Base-by-base conservation (phyloP, 2,797 vertebrate species). In the Enteromius fasciolatus region DNA sequence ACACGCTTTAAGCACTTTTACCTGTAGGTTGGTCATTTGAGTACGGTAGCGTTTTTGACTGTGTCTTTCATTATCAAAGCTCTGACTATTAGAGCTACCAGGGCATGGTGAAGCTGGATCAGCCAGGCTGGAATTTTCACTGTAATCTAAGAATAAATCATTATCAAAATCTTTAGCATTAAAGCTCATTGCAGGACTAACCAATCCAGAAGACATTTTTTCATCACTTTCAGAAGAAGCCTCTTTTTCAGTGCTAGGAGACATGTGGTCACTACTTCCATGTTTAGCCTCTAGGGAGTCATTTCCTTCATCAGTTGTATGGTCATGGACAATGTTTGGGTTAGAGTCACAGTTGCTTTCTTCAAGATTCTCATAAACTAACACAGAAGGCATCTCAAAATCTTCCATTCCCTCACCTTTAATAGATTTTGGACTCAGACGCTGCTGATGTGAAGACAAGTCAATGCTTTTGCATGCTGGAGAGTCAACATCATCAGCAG, bases 21-120 rank as follows among this genome's bases (percentile, higher is more conserved):
- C 94, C 91, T 99, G 98, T 89, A 97, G 96, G 91, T 98, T 98
- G 76, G 96, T 98, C 96, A 99, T 98, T 87, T 99, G 98, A 87
- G 98, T 99, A 92, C 98, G 96, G 93, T 99, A 98, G 86, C 98
- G 97, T 90, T 94, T 96, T 92, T 97, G 95, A 87, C 95, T 95
- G 0, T 95, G 95, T 77, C 95, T 94, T 82, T 99, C 98, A 86
- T 94, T 94, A 50, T 99, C 97, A 39, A 95, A 93, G 84, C 94
- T 95, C 88, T 94, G 97, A 88, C 95, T 94, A 18, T 95, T 95
- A 20, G 97, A 96, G 77, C 95, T 96, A 25, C 96, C 97, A 15
- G 97, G 97, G 90, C 96, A 97, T 9, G 94, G 96, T 12, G 97
- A 98, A 84, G 94, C 96, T 89, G 97, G 97, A 86, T 99, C 97